Base-by-base conservation (phyloP, 2,888 invertebrate species). In the Ennomos fuscantarius region DNA sequence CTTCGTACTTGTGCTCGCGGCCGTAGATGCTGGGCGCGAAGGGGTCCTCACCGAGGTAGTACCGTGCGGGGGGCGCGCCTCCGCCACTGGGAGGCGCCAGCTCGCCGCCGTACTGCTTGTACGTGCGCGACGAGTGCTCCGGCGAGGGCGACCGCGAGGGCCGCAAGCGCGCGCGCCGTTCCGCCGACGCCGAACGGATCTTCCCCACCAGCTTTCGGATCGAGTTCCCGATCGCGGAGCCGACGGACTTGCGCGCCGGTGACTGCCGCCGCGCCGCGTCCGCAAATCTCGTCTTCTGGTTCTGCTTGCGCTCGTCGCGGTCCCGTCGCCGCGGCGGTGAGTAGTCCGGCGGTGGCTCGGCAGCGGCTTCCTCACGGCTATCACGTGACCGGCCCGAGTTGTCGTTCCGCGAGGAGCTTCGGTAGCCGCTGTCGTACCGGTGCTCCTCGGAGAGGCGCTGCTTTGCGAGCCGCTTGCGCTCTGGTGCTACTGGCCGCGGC, bases 41-140 rank as follows among this genome's bases (percentile, higher is more conserved):
- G 32, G 97, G 97, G 92, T 97, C 97, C 88, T 97, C 97, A 37
- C 97, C 97, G 68, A 97, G 93, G 84, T 97, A 97, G 88, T 97
- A 97, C 68, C 95, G 94, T 83, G 85, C 79, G 87, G 89, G 76
- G 89, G 87, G 72, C 73, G 87, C 89, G 52, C 85, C 89, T 58
- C 89, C 87, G 78, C 24, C 40, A 9, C 45, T 78, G 75, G 85
- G 87, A 78, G 92, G 91, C 74, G 91, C 87, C 71, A 89, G 73
- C 78, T 91, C 92, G 44, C 86, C 91, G 62, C 90, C 88, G 82
- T 92, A 92, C 80, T 87, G 90, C 71, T 86, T 86, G 82, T 92
- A 93, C 48, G 92, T 92, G 49, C 91, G 90, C 69, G 91, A 90
- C 52, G 87, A 81, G 72, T 89, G 89, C 81, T 91, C 91, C 58